A percentile compares a stretch with the other conserved stretches of the same genome.
Conservation (phyloP, 2,113 vertebrate species). For the Arenaria interpres region DNA sequence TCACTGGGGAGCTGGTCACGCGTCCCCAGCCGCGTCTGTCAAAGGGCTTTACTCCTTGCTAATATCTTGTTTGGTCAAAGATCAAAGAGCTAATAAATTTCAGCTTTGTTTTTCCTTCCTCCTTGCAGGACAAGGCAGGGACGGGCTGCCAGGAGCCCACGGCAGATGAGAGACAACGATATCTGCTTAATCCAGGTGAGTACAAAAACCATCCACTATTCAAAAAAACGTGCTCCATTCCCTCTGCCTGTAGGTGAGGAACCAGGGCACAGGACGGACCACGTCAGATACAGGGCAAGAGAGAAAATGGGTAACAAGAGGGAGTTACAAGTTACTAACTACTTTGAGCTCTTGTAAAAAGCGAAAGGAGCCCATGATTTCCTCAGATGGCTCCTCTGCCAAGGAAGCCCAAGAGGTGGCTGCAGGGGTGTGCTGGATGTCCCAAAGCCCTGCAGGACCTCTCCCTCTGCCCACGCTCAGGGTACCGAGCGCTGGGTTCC, state of each 20-base stretch:
- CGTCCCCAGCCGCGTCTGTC: background rate
- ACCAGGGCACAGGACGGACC: background rate
- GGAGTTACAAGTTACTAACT: background rate
- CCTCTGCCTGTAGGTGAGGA: background rate
- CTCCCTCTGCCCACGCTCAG: background rate
- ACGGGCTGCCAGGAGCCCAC: background rate
- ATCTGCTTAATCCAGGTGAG: background rate
- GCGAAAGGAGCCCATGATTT: no score
- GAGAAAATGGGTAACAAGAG: no score
- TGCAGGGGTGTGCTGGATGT: accelerated
- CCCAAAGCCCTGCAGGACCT: background rate
- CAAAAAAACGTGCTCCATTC: background rate
- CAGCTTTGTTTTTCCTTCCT: background rate
- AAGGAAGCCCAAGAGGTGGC: background rate
- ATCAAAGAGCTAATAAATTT: background rate
- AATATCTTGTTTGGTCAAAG: background rate
- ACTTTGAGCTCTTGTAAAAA: background rate
- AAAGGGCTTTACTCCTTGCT: background rate
- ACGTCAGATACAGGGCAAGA: background rate
- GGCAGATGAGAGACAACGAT: background rate
- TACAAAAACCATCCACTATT: background rate
- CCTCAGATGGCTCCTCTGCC: no score
- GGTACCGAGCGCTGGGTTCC: accelerated
- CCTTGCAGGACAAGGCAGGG: background rate
- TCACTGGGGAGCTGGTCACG: background rate